phyloP scores from a whole-genome alignment of 1,140 invertebrate genomes.

The Calosoma granatense region DNA sequence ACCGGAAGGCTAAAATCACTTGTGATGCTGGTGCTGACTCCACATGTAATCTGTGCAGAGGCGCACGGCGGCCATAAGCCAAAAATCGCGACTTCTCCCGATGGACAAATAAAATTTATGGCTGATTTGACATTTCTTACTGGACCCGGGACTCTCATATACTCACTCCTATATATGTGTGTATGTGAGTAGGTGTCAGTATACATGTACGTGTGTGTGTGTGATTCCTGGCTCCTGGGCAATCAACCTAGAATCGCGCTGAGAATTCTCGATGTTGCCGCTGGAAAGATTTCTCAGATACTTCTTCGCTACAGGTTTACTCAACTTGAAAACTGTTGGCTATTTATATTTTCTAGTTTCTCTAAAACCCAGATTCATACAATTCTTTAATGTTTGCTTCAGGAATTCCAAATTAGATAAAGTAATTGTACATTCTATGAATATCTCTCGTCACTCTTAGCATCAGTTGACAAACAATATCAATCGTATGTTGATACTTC shows the following conservation, averaged over 20 bases:
- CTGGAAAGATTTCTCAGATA: not conserved
- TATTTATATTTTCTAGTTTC: too few relatives aligned
- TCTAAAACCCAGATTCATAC: too few relatives aligned
- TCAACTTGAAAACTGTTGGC: too few relatives aligned
- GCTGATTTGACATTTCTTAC: slow-evolving; percentile 36
- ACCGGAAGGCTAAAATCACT: too few relatives aligned
- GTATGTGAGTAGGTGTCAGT: not conserved
- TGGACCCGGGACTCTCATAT: slow-evolving; percentile 25
- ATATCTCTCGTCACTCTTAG: too few relatives aligned
- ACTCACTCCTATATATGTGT: not conserved
- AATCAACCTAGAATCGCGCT: not conserved
- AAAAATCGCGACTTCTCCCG: slow-evolving; percentile 26
- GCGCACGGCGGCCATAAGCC: slow-evolving; percentile 16
- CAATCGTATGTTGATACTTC: too few relatives aligned
- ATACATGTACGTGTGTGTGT: not conserved
- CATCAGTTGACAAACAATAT: too few relatives aligned
- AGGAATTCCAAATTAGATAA: too few relatives aligned
- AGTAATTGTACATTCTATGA: too few relatives aligned
- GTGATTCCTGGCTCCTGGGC: not conserved
- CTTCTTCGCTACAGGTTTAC: too few relatives aligned
- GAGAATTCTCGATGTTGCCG: not conserved
- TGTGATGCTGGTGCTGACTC: slow-evolving; percentile 12
- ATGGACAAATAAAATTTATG: slow-evolving; percentile 44
- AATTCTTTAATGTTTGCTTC: too few relatives aligned
- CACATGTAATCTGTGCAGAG: slow-evolving; percentile 36